These are phyloP conservation scores for Salvator merianae DNA, from an alignment of 2,113 vertebrate species.

Conservation along the genomic window DNA sequence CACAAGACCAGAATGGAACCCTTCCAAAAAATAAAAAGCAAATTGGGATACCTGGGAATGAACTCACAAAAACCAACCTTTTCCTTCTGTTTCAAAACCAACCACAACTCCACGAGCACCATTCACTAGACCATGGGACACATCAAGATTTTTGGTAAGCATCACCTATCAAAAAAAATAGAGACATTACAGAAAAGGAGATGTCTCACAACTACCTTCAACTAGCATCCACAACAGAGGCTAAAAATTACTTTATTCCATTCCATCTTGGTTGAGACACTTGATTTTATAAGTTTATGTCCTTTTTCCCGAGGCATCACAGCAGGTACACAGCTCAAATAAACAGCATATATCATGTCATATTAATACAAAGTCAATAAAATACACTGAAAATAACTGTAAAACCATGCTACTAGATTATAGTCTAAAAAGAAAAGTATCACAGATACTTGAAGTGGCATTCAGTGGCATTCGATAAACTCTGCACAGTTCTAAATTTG, in stretches of 20 bases:
- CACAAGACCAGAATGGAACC: background rate
- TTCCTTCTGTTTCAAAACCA: constrained; percentile 84
- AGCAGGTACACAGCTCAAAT: background rate
- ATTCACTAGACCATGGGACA: constrained; percentile 90
- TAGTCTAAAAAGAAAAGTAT: background rate
- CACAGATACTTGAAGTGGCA: background rate
- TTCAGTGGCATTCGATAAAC: background rate
- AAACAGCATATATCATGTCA: background rate
- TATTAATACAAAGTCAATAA: background rate
- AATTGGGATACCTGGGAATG: background rate
- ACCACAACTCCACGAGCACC: constrained; percentile 91
- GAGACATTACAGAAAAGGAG: background rate
- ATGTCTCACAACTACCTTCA: fast-evolving
- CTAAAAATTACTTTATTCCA: background rate
- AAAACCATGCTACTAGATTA: background rate
- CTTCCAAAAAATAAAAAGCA: background rate
- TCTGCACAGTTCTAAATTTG: background rate
- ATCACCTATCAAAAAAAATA: constrained; percentile 83
- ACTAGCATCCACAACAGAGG: background rate
- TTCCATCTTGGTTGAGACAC: background rate
- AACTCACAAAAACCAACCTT: constrained; percentile 69
- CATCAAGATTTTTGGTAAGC: constrained; percentile 93
- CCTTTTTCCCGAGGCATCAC: background rate
- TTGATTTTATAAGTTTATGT: background rate
- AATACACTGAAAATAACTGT: background rate